Percentiles rank a stretch among this genome's conserved stretches.
Conservation (phyloP, 1,140 invertebrate genomes). For the Meteorus sp. region DNA sequence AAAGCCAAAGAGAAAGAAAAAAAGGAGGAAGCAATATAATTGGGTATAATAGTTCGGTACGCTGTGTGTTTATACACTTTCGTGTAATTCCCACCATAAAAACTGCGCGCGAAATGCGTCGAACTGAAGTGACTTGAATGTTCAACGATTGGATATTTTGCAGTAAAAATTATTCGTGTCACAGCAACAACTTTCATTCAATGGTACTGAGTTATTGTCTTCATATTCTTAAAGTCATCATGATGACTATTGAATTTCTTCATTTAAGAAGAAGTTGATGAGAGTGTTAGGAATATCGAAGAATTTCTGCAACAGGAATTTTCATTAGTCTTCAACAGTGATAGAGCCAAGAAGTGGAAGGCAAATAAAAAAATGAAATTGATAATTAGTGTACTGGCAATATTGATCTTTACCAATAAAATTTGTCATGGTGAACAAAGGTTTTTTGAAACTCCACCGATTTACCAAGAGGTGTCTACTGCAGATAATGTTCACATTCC, state of each 20-base stretch:
- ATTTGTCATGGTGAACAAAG: constrained; percentile 64
- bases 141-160: not conserved
- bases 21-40: too few relatives aligned
- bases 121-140: constrained; percentile 13
- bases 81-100: not conserved
- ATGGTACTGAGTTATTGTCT: constrained; percentile 2
- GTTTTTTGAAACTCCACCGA: constrained; percentile 76
- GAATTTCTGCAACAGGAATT: too few relatives aligned
- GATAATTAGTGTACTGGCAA: not conserved
- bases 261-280: too few relatives aligned
- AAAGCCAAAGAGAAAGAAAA: too few relatives aligned
- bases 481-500: constrained; percentile 77
- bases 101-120: constrained; percentile 1
- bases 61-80: too few relatives aligned
- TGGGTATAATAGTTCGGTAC: too few relatives aligned
- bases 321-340: too few relatives aligned
- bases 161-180: not conserved
- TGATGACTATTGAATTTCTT: not conserved
- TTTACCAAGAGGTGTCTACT: constrained; percentile 87
- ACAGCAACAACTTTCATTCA: not conserved
- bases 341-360: too few relatives aligned
- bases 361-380: not conserved
- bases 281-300: too few relatives aligned
- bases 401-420: not conserved
- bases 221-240: not conserved